Percentiles rank a stretch among this genome's conserved stretches.
phyloP scores from a whole-genome alignment of 2,888 invertebrate species.

The Lasioglossum figueresi region DNA sequence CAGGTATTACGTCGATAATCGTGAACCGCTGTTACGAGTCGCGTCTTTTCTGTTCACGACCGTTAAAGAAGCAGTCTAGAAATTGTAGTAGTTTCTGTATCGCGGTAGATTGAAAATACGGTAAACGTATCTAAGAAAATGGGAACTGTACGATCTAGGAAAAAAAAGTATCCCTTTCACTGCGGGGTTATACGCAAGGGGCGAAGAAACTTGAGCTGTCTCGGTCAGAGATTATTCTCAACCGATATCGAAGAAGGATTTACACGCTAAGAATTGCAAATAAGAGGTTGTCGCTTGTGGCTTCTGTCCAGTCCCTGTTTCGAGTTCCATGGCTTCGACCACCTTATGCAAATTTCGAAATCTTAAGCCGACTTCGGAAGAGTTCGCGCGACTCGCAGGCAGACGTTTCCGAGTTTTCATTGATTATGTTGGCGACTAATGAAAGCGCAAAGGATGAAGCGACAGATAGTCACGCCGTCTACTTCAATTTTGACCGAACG shows the following conservation, averaged over 20 bases:
- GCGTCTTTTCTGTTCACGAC: no score
- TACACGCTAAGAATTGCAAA: constrained; percentile 5
- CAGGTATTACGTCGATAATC: not conserved
- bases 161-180: no score
- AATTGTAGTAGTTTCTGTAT: no score
- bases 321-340: not conserved
- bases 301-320: constrained; percentile 3
- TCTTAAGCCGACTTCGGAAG: not conserved
- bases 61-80: not conserved
- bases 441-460: not conserved
- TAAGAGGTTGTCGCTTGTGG: not conserved
- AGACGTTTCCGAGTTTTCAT: not conserved
- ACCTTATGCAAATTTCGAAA: not conserved
- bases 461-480: constrained; percentile 16
- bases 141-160: no score
- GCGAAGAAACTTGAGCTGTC: no score
- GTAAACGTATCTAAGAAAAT: no score
- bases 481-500: not conserved
- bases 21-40: not conserved
- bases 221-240: not conserved
- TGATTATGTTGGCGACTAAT: not conserved
- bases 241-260: not conserved
- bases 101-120: no score
- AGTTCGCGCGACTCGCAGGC: not conserved
- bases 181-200: no score